These are phyloP conservation scores for Ancistrus triradiatus DNA, from an alignment of 2,113 vertebrate genomes.

Conservation along the genomic window DNA sequence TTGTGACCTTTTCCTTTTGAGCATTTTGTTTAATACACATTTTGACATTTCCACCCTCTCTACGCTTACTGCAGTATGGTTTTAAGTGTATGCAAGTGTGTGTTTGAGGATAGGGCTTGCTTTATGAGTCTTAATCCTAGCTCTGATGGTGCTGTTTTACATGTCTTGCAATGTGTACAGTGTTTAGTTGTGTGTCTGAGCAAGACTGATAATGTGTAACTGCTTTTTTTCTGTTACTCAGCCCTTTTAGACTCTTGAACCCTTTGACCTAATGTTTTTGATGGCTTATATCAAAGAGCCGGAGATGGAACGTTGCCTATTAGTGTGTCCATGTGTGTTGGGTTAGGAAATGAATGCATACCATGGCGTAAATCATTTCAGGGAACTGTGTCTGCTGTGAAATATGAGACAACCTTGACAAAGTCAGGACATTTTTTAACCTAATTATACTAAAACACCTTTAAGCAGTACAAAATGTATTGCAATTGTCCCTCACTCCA, in stretches of 20 bases:
- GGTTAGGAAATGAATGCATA: too few species aligned
- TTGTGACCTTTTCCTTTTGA: conserved; percentile 36
- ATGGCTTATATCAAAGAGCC: conserved; percentile 21
- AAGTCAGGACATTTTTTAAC: too few species aligned
- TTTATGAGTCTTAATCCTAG: conserved; percentile 33
- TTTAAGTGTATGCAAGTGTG: conserved; percentile 3
- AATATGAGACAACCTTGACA: too few species aligned
- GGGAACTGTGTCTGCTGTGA: too few species aligned
- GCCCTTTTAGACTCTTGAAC: conserved; percentile 26
- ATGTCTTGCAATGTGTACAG: conserved; percentile 12
- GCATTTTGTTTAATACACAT: conserved; percentile 12
- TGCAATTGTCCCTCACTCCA: too few species aligned
- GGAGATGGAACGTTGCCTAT: background rate
- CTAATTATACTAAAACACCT: too few species aligned
- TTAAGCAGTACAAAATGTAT: too few species aligned
- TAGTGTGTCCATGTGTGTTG: too few species aligned
- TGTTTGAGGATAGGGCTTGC: conserved; percentile 20
- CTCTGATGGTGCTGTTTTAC: conserved; percentile 16
- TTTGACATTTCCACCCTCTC: conserved; percentile 29
- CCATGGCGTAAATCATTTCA: too few species aligned
- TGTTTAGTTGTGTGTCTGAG: conserved; percentile 6
- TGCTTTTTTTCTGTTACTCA: conserved; percentile 20
- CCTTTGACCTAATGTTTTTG: conserved; percentile 28
- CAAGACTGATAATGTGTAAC: conserved; percentile 42
- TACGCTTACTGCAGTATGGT: conserved; percentile 16